Evolutionary conservation across 2,797 vertebrate genomes (phyloP), one percentile per base, ranked within the genome.

Genomic region (Danio aesculapii): DNA sequence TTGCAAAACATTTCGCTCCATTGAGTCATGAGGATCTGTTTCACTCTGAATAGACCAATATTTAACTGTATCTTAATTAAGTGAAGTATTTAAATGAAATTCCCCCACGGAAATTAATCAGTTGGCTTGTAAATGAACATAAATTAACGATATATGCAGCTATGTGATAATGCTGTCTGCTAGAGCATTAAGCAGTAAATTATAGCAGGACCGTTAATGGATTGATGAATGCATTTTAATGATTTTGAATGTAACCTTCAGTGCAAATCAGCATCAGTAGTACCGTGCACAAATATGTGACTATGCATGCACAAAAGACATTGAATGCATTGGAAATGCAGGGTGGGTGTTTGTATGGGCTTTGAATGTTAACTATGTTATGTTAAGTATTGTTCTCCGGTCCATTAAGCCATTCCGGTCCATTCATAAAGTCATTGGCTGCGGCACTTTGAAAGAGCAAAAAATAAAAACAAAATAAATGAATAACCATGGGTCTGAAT

Each of bases 161-260:
- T 12, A 39, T 68, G 14, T 58, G 64, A 49, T 78, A 41, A 59
- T 39, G 5, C 10, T 17, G 14, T 59, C 53, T 58, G 64, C 53
- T 49, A 39, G 76, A 59, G 43, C 64, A 68, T 68, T 21, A 57
- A 77, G n/a, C 50, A 57, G 13, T 52, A 53, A 44, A 75, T 77
- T 67, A 44, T 57, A 44, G 55, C 75, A n/a, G 13, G 47, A 67
- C 10, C 16, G 43, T 57, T 46, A 64, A 67, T 55, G 50, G 49
- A 44, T 46, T 49, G 17, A 68, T 58, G 43, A 70, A 55, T 43
- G 68, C 30, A 55, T 7, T 72, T 55, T 6, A 58, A 21, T 58
- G 4, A 58, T 46, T 72, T 72, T 19, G 3, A 74, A 59, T 2
- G 3, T 12, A 74, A 47, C 8, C 41, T 59, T 57, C 2, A 46